Evolutionary conservation across 2,888 invertebrate species (phyloP).

Genomic region (Sphaeridia pumilis): DNA sequence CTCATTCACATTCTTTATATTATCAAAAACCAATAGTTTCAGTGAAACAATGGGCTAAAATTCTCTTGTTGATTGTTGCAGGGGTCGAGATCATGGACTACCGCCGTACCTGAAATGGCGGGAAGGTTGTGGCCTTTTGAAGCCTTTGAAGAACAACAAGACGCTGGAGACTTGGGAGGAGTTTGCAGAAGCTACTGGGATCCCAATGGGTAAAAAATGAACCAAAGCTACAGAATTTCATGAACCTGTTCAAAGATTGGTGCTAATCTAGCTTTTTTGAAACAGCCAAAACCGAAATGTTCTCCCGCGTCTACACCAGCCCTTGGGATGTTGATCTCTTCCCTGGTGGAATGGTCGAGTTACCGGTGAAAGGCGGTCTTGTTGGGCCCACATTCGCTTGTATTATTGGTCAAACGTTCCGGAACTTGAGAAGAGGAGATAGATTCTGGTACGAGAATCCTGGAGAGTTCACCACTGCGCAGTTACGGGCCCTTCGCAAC

Average conservation of each 20-base stretch:
- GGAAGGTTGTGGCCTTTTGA: slow-evolving; percentile 60
- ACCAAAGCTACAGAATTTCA: no score
- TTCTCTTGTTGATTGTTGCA: no score
- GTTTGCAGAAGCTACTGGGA: slow-evolving; percentile 40
- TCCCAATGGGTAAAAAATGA: slow-evolving; percentile 22
- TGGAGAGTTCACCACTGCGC: slow-evolving; percentile 54
- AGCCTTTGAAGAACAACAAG: slow-evolving; percentile 26
- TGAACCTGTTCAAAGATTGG: no score
- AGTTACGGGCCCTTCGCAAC: slow-evolving; percentile 59
- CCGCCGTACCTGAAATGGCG: slow-evolving; percentile 69
- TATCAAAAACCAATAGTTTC: no score
- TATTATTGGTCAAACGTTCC: slow-evolving; percentile 46
- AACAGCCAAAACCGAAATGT: slow-evolving; percentile 28
- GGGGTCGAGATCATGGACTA: slow-evolving; percentile 76
- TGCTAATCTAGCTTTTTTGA: no score
- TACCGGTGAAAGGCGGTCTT: slow-evolving; percentile 39
- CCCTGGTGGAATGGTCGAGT: slow-evolving; percentile 41
- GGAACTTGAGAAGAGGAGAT: slow-evolving; percentile 43
- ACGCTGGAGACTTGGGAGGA: slow-evolving; percentile 57
- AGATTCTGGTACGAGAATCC: slow-evolving; percentile 46
- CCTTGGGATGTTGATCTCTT: slow-evolving; percentile 40
- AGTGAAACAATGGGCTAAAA: no score
- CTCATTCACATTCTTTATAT: no score
- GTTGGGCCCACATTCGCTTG: slow-evolving; percentile 43
- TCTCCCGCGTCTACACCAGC: slow-evolving; percentile 26